Percentiles rank a stretch among this genome's conserved stretches.
phyloP scores from a whole-genome alignment of 2,888 invertebrate genomes.

The Cacoxenus indagator region DNA sequence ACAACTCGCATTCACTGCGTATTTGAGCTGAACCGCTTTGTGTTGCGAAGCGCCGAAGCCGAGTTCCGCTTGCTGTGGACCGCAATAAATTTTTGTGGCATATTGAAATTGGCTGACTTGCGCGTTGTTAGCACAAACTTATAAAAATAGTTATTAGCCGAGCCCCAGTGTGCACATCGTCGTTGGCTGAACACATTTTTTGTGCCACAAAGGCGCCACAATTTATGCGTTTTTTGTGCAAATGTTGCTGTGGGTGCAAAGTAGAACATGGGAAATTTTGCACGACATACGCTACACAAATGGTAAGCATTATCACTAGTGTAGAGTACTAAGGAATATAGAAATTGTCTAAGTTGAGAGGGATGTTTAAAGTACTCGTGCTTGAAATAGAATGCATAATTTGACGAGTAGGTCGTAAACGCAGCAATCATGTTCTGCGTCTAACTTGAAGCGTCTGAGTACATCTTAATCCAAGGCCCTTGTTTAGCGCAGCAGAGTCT shows the following conservation, averaged over 20 bases:
- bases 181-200: constrained; percentile 12
- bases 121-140: constrained; percentile 41
- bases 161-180: constrained; percentile 39
- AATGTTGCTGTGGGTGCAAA: constrained; percentile 14
- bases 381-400: no score
- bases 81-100: background rate
- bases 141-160: constrained; percentile 24
- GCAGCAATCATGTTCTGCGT: no score
- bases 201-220: constrained; percentile 17
- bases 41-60: constrained; percentile 47
- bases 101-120: constrained; percentile 32
- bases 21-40: constrained; percentile 37
- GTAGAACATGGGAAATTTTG: constrained; percentile 21
- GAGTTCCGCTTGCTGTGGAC: constrained; percentile 40
- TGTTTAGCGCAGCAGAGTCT: no score
- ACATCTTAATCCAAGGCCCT: no score
- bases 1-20: background rate
- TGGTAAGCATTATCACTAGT: background rate
- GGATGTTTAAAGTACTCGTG: no score
- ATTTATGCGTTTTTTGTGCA: constrained; percentile 21
- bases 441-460: no score
- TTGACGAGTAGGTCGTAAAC: no score
- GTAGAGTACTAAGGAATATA: no score
- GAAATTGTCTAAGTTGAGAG: no score
- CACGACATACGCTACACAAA: background rate